A percentile compares a stretch with the other conserved stretches of the same genome.
phyloP scores from a whole-genome alignment of 2,888 invertebrate species.

The Saturnia japonica region DNA sequence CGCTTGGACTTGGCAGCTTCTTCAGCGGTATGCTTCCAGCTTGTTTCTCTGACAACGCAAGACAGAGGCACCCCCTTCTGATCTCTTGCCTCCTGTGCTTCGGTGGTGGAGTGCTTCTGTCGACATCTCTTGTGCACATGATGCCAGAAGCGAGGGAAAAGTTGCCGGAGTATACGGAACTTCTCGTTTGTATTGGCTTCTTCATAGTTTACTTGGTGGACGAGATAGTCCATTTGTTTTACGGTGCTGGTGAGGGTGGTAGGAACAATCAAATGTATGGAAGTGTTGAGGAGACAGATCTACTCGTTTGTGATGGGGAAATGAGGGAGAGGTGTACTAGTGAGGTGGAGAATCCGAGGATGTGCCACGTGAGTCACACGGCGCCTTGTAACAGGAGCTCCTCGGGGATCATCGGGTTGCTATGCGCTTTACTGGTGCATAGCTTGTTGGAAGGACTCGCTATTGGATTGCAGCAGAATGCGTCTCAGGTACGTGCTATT shows the following conservation, averaged over 20 bases:
- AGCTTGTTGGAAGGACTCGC: conserved; percentile 91
- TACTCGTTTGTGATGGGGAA: conserved; percentile 58
- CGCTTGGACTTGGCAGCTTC: conserved; percentile 86
- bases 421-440: conserved; percentile 89
- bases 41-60: conserved; percentile 81
- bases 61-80: conserved; percentile 82
- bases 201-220: conserved; percentile 87
- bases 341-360: conserved; percentile 62
- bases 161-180: conserved; percentile 83
- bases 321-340: conserved; percentile 58
- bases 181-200: conserved; percentile 86
- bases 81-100: conserved; percentile 88
- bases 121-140: conserved; percentile 90
- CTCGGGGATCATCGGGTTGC: conserved; percentile 84
- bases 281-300: conserved; percentile 53
- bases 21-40: conserved; percentile 86
- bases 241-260: conserved; percentile 56
- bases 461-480: conserved; percentile 87
- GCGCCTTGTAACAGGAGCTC: conserved; percentile 84
- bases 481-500: conserved; percentile 78
- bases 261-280: conserved; percentile 43
- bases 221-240: conserved; percentile 86
- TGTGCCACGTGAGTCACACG: conserved; percentile 86
- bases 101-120: conserved; percentile 90
- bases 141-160: conserved; percentile 88